Percentiles rank a stretch among this genome's conserved stretches.
phyloP scores from a whole-genome alignment of 2,888 invertebrate species.

The Rhynchonema sp. region DNA sequence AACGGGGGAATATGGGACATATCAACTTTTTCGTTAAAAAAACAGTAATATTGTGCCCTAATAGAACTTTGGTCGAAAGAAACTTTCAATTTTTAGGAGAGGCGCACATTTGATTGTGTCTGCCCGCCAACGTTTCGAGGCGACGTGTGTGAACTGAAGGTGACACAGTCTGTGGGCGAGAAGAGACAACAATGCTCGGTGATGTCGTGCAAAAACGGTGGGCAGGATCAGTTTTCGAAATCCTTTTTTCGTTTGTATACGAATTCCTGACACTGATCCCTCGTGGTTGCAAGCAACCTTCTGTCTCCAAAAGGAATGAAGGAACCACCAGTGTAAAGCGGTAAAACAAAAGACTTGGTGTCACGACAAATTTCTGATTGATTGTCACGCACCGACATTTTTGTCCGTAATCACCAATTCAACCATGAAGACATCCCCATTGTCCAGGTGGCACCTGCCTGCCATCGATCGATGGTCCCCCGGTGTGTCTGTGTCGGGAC shows the following conservation, averaged over 20 bases:
- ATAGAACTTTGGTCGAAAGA: not conserved
- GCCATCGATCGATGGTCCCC: constrained; percentile 52
- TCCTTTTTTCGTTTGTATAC: too few species aligned
- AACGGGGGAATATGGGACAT: not conserved
- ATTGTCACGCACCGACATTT: too few species aligned
- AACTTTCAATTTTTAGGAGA: constrained; percentile 10
- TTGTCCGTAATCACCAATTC: too few species aligned
- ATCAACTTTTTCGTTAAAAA: not conserved
- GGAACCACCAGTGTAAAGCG: too few species aligned
- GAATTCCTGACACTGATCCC: too few species aligned
- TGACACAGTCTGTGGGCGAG: constrained; percentile 28
- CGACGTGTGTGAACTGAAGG: constrained; percentile 69
- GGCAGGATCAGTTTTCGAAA: too few species aligned
- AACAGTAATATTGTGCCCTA: not conserved
- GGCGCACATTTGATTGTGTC: constrained; percentile 69
- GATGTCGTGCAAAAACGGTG: constrained; percentile 83
- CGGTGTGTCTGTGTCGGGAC: constrained; percentile 55
- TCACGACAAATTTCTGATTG: too few species aligned
- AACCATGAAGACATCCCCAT: too few species aligned
- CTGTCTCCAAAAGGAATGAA: too few species aligned
- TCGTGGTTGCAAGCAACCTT: too few species aligned
- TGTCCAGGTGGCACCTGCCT: not conserved
- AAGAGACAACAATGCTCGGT: constrained; percentile 65
- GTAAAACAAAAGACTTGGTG: too few species aligned
- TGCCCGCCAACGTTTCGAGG: constrained; percentile 85